A percentile compares a stretch with the other conserved stretches of the same genome.
These are phyloP conservation scores for Agrypnus murinus DNA, from an alignment of 2,888 invertebrate genomes.

Conservation along the genomic window DNA sequence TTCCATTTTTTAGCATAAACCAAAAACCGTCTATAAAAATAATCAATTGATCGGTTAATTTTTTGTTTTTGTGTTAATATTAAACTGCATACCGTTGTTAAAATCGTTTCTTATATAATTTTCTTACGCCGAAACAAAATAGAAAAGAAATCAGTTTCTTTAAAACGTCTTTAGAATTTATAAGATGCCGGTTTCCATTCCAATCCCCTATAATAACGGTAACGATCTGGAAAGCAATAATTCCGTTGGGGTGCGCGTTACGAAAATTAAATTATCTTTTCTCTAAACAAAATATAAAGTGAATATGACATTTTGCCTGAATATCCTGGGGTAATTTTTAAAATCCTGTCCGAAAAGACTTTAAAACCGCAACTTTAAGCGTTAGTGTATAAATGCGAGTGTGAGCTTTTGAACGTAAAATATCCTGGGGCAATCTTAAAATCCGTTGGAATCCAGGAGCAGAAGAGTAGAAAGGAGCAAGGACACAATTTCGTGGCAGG, in stretches of 20 bases:
- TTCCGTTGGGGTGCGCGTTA: slow-evolving; percentile 3
- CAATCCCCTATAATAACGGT: background rate
- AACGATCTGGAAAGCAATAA: slow-evolving; percentile 16
- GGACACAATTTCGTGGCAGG: slow-evolving; percentile 59
- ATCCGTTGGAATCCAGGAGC: slow-evolving; percentile 39
- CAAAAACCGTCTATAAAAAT: too few species aligned
- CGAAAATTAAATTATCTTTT: slow-evolving; percentile 18
- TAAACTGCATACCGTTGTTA: too few species aligned
- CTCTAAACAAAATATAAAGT: background rate
- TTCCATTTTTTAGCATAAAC: too few species aligned
- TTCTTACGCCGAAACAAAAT: too few species aligned
- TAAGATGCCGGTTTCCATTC: slow-evolving; percentile 11
- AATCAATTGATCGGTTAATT: too few species aligned
- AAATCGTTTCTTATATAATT: too few species aligned
- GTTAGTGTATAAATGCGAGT: slow-evolving; percentile 19
- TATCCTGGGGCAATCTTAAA: slow-evolving; percentile 43
- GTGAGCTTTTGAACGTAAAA: slow-evolving; percentile 39
- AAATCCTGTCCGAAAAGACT: slow-evolving; percentile 10
- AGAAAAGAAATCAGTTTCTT: too few species aligned
- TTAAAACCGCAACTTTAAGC: slow-evolving; percentile 21
- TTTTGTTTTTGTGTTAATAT: too few species aligned
- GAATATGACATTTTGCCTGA: background rate
- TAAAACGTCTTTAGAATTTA: slow-evolving; percentile 15
- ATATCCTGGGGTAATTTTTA: slow-evolving; percentile 22
- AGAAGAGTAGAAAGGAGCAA: slow-evolving; percentile 10